Percentiles rank a stretch among this genome's conserved stretches.
These are phyloP conservation scores for Nesoenas mayeri DNA, from an alignment of 2,113 vertebrate species.

Conservation along the genomic window DNA sequence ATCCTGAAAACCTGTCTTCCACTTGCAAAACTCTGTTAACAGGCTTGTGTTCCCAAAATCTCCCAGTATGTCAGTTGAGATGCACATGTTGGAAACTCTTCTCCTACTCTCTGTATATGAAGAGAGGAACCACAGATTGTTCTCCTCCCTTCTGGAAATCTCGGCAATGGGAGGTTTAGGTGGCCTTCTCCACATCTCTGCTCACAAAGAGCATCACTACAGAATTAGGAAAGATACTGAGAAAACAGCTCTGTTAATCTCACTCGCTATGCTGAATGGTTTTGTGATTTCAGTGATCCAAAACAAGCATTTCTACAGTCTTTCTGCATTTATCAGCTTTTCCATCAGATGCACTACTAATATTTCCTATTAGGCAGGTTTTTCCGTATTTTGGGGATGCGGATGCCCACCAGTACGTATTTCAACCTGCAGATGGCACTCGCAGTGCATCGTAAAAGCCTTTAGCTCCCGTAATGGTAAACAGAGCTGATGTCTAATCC, in stretches of 20 bases:
- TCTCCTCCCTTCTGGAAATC: not conserved
- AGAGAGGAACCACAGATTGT: not conserved
- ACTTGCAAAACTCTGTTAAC: not conserved
- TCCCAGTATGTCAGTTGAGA: not conserved
- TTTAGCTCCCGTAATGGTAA: fast-evolving
- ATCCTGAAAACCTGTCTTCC: not conserved
- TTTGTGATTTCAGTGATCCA: not conserved
- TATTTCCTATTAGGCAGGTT: fast-evolving
- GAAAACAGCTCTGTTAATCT: not conserved
- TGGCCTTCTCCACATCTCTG: not conserved
- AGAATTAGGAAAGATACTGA: not conserved
- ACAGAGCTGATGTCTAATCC: not conserved
- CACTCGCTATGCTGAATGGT: not conserved
- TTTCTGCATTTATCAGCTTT: not conserved
- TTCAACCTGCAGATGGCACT: constrained; percentile 74
- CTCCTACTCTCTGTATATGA: not conserved
- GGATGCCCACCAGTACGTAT: not conserved
- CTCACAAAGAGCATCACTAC: not conserved
- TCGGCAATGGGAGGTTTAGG: fast-evolving
- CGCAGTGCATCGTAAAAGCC: constrained; percentile 2
- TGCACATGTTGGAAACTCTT: not conserved
- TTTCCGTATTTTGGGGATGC: fast-evolving
- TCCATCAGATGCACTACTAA: fast-evolving
- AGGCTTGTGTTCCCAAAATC: not conserved
- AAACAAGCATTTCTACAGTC: not conserved